Evolutionary conservation across 2,888 invertebrate genomes (phyloP), one percentile per base, ranked within the genome.

Genomic region (Choristoneura rosaceana): DNA sequence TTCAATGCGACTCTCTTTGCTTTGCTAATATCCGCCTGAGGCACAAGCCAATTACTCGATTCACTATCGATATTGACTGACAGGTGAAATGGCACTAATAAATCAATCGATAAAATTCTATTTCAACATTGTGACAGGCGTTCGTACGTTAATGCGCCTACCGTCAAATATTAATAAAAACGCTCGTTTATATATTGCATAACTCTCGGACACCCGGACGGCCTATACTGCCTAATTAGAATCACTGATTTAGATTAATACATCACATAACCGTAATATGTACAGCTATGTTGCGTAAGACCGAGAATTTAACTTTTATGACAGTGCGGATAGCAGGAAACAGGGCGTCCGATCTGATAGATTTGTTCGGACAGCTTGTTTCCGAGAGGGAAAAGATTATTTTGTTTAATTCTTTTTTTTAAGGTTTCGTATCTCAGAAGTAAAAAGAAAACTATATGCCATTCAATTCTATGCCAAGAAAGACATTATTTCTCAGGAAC

Each of bases 281-380:
- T 43, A 55, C 77, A 76, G 74, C 79, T 77, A 66, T 71, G 70
- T 84, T 82, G 74, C 76, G 74, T 76, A 84, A 84, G 71, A 45
- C 71, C 55, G 60, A 78, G 78, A 78, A 81, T 70, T 78, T 70
- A 60, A 78, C 83, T 84, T 86, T 84, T 50, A 55, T 47, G 55
- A 71, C 71, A 47, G 17, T 58, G 58, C 34, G 17, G 58, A 52
- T 15, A 3, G 47, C 63, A 34, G 59, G 61, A 71, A 70, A 52
- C 33, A 17, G 50, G 66, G 43, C 50, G 15, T 61, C 60, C 45
- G 62, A 61, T 59, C 71, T 43, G 66, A 38, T 38, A 14, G 15
- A 52, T 41, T 55, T 59, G 15, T 60, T 15, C 50, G 15, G 69
- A 47, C 58, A 70, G 34, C 45, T 15, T 25, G 61, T 38, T 62